Evolutionary conservation across 1,140 invertebrate genomes (phyloP).

Genomic region (Bathynomus jamesi): DNA sequence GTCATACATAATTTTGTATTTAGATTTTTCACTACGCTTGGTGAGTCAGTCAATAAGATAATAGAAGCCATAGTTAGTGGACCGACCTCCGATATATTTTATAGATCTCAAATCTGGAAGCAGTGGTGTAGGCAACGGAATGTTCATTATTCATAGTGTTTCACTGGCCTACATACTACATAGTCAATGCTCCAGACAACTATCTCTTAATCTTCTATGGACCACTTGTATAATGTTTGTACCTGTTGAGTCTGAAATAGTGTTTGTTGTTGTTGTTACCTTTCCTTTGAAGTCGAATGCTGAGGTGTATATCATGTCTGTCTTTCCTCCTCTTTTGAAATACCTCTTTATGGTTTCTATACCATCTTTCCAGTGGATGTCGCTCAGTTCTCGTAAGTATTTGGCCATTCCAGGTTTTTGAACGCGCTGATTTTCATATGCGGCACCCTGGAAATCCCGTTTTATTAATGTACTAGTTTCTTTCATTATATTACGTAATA

Average conservation of each 20-base stretch:
- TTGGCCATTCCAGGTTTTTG: constrained; percentile 29
- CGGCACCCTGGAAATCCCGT: constrained; percentile 23
- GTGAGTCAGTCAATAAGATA: too few species aligned
- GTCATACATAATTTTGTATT: too few species aligned
- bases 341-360: constrained; percentile 22
- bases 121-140: background rate
- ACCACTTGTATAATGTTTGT: background rate
- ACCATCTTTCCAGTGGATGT: constrained; percentile 25
- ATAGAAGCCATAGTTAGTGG: too few species aligned
- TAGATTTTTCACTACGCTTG: too few species aligned
- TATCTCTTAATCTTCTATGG: background rate
- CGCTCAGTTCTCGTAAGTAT: constrained; percentile 16
- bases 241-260: too few species aligned
- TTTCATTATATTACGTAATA: too few species aligned
- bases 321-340: constrained; percentile 14
- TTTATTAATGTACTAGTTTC: too few species aligned
- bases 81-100: too few species aligned
- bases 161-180: too few species aligned
- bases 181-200: background rate
- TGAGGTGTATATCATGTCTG: background rate
- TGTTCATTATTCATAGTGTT: background rate
- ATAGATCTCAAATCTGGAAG: background rate
- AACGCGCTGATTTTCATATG: constrained; percentile 22
- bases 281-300: constrained; percentile 1
- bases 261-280: background rate